These are phyloP conservation scores for Albula glossodonta DNA, from an alignment of 2,113 vertebrate species.

Conservation along the genomic window DNA sequence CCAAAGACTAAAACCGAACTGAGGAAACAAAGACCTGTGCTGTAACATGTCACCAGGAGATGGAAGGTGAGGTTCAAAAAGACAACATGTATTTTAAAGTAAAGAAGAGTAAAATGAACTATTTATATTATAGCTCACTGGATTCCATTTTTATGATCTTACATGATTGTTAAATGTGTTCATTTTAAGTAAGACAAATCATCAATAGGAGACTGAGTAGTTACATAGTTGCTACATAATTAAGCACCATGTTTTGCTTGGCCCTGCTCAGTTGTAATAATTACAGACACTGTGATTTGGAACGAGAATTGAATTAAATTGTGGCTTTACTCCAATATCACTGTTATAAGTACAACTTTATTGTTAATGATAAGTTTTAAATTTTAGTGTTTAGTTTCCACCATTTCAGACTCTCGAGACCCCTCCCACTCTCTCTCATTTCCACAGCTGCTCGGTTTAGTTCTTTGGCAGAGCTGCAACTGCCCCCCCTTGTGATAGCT, in stretches of 20 bases:
- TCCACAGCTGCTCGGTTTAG: not conserved
- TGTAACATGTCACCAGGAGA: not conserved
- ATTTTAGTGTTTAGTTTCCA: not conserved
- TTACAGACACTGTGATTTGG: too few species aligned
- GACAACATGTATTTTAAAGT: not conserved
- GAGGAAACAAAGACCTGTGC: not conserved
- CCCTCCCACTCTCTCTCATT: not conserved
- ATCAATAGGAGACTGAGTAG: not conserved
- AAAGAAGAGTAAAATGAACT: not conserved
- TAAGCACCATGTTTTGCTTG: not conserved
- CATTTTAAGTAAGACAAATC: not conserved
- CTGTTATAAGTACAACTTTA: not conserved
- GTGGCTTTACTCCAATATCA: not conserved
- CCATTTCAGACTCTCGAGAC: not conserved
- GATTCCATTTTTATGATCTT: not conserved
- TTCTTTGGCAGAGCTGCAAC: not conserved
- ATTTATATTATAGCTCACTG: not conserved
- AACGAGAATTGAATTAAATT: not conserved
- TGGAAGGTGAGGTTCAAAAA: not conserved
- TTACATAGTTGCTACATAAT: not conserved
- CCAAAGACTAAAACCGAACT: not conserved
- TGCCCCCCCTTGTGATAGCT: constrained; percentile 14
- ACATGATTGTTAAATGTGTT: not conserved
- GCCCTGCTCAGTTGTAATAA: too few species aligned
- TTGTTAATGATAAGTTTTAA: not conserved